Percentiles rank a stretch among this genome's conserved stretches.
These are phyloP conservation scores for Muscicapa comitata DNA, from an alignment of 2,797 vertebrate species.

Conservation along the genomic window DNA sequence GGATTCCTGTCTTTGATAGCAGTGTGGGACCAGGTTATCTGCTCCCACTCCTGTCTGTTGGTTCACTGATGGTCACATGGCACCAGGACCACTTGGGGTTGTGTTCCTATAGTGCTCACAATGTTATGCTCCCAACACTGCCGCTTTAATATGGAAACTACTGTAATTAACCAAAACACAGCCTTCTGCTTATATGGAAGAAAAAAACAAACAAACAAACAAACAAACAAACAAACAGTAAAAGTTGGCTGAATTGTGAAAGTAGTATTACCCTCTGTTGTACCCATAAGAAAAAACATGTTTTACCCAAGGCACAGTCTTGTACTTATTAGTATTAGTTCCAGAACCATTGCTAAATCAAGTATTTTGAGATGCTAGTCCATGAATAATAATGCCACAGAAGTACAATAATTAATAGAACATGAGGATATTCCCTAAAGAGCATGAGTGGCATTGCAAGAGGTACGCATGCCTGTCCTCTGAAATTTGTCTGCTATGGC, in stretches of 20 bases:
- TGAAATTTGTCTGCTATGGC: constrained; percentile 64
- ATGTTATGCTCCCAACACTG: background rate
- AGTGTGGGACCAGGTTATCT: background rate
- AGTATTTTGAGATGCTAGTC: constrained; percentile 70
- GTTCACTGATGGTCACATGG: rapidly evolving
- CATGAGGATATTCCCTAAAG: constrained; percentile 70
- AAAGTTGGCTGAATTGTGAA: background rate
- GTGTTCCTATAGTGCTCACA: background rate
- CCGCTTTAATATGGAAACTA: background rate
- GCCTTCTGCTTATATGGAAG: background rate
- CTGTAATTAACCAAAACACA: background rate
- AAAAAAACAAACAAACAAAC: no score
- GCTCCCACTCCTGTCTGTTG: background rate
- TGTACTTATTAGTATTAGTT: constrained; percentile 74
- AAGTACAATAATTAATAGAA: constrained; percentile 76
- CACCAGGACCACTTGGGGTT: no score
- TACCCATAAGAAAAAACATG: background rate
- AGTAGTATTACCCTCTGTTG: background rate
- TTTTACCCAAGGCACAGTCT: constrained; percentile 1
- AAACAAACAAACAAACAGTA: background rate
- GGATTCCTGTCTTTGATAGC: background rate
- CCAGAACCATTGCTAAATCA: constrained; percentile 70
- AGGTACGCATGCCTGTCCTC: constrained; percentile 56
- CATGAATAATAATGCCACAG: constrained; percentile 72
- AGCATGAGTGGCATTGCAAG: constrained; percentile 44